Conservation (phyloP, 2,797 vertebrate species). For the Odontamblyopus rebecca region DNA sequence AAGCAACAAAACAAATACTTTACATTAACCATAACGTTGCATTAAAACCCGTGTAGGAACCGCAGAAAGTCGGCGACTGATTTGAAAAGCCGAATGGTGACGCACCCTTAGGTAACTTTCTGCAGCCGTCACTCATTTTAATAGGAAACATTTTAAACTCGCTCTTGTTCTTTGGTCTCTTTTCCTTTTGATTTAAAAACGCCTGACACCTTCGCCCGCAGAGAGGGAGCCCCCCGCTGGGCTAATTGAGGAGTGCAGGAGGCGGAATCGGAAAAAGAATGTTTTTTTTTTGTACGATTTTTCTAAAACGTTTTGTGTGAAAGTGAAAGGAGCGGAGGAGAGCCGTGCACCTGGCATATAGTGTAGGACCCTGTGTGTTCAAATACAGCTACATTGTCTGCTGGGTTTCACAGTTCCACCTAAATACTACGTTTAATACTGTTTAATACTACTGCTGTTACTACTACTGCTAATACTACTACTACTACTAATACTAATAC, state of each 20-base stretch:
- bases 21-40: too few species aligned
- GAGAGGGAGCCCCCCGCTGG: constrained; percentile 15
- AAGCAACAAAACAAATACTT: too few species aligned
- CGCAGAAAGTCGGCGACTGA: neutral
- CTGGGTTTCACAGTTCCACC: constrained; percentile 92
- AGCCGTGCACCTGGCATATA: constrained; percentile 96
- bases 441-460: too few species aligned
- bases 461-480: too few species aligned
- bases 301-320: neutral
- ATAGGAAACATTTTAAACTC: constrained; percentile 1
- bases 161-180: constrained; percentile 12
- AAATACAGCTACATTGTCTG: constrained; percentile 99
- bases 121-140: neutral
- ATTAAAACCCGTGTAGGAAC: too few species aligned
- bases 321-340: constrained; percentile 19
- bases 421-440: constrained; percentile 26
- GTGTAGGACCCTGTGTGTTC: constrained; percentile 97
- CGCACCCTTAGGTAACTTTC: neutral
- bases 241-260: constrained; percentile 6
- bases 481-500: too few species aligned
- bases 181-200: constrained; percentile 26
- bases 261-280: neutral
- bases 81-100: neutral
- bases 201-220: constrained; percentile 13
- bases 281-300: neutral